A percentile compares a stretch with the other conserved stretches of the same genome.
Evolutionary conservation across 2,797 vertebrate genomes (phyloP).

Genomic region (Parotocinclus haroldoi): DNA sequence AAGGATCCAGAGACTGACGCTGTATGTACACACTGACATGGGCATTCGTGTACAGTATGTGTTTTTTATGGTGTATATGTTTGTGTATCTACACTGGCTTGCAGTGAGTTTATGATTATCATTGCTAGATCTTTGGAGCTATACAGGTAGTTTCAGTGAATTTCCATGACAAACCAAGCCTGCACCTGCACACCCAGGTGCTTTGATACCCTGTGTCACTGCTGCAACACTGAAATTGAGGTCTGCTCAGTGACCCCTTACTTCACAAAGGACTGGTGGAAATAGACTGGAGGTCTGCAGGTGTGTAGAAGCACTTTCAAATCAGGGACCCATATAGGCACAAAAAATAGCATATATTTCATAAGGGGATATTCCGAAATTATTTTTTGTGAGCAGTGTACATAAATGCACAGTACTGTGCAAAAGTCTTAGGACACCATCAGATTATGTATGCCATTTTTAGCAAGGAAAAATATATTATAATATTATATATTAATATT

Average conservation of each 20-base stretch:
- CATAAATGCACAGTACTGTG: too few relatives aligned
- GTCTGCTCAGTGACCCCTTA: slow-evolving; percentile 35
- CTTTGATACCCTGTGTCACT: slow-evolving; percentile 19
- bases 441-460: too few relatives aligned
- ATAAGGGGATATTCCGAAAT: too few relatives aligned
- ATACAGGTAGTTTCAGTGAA: too few relatives aligned
- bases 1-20: slow-evolving; percentile 16
- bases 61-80: slow-evolving; percentile 15
- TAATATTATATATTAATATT: too few relatives aligned
- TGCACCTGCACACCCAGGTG: slow-evolving; percentile 32
- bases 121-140: too few relatives aligned
- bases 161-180: neutral
- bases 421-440: too few relatives aligned
- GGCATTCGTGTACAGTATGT: slow-evolving; percentile 20
- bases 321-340: slow-evolving; percentile 40
- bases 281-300: slow-evolving; percentile 29
- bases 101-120: slow-evolving; percentile 2
- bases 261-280: slow-evolving; percentile 28
- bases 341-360: too few relatives aligned
- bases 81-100: neutral
- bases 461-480: too few relatives aligned
- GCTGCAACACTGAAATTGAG: slow-evolving; percentile 20
- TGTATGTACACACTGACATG: slow-evolving; percentile 17
- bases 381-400: too few relatives aligned
- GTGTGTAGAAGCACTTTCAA: slow-evolving; percentile 24